Evolutionary conservation across 2,888 invertebrate genomes (phyloP), one percentile per base, ranked within the genome.

Genomic region (Arrhopalites spinosus): DNA sequence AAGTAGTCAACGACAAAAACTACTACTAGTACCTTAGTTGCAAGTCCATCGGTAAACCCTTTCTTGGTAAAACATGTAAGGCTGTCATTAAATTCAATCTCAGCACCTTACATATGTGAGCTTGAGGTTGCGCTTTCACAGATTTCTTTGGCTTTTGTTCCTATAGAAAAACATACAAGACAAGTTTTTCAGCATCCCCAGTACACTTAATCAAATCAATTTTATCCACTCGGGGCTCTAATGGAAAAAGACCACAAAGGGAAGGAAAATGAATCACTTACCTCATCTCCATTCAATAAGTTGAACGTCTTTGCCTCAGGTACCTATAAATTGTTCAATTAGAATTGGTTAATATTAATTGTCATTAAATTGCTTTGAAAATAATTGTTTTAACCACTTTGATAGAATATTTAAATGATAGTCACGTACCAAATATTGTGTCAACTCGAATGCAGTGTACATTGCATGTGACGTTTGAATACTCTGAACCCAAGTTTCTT

Each of bases 371-470:
- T n/a, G n/a, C n/a, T n/a, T n/a, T n/a, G n/a, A n/a, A n/a, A n/a
- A n/a, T n/a, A n/a, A n/a, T n/a, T n/a, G n/a, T n/a, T n/a, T n/a
- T n/a, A n/a, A n/a, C n/a, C n/a, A n/a, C n/a, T n/a, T n/a, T n/a
- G n/a, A n/a, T n/a, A n/a, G n/a, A n/a, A n/a, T n/a, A n/a, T n/a
- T n/a, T n/a, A n/a, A n/a, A n/a, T n/a, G n/a, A n/a, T n/a, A n/a
- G n/a, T n/a, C n/a, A n/a, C n/a, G n/a, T n/a, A 93, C 86, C 75
- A 89, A 88, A 85, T 91, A 92, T 68, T 91, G 90, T 0, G 95
- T 92, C 73, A 96, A 86, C 27, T 89, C 88, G 66, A 91, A 87
- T 71, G 90, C 89, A 30, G 91, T 86, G 81, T 89, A 87, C 5
- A 84, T 83, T 0, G 89, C 89, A 27, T 90, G 88, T 27, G 90